Evolutionary conservation across 2,113 vertebrate genomes (phyloP).

Genomic region (Vulpes vulpes): DNA sequence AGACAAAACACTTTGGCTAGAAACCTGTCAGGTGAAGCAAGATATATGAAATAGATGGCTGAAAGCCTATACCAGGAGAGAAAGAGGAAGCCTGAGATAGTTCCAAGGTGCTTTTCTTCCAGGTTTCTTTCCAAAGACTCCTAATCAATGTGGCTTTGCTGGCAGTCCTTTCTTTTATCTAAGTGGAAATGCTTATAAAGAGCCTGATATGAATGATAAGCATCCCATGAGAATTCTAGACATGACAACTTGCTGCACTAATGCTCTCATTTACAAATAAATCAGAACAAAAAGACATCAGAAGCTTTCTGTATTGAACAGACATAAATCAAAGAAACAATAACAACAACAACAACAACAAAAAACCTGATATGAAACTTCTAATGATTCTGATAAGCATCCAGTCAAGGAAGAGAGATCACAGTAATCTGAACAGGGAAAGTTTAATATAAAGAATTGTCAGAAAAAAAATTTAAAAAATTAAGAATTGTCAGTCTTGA

Average conservation of each 20-base stretch:
- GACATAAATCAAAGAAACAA: not conserved
- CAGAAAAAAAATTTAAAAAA: not conserved
- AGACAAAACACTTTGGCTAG: not conserved
- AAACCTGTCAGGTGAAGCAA: not conserved
- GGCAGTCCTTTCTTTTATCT: not conserved
- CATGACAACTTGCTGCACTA: not conserved
- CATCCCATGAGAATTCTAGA: not conserved
- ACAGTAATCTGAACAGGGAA: not conserved
- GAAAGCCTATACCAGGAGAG: not conserved
- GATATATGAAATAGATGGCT: not conserved
- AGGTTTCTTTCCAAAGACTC: not conserved
- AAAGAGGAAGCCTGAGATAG: not conserved
- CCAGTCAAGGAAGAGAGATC: not conserved
- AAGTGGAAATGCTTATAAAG: not conserved
- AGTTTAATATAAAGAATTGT: not conserved
- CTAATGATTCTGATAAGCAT: not conserved
- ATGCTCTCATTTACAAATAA: not conserved
- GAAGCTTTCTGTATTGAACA: not conserved
- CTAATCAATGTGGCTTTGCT: not conserved
- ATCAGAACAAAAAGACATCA: not conserved
- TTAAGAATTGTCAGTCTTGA: not conserved
- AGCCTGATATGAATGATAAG: not conserved
- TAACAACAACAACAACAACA: not conserved
- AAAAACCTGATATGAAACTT: not conserved
- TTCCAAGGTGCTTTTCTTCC: not conserved